phyloP scores from a whole-genome alignment of 2,888 invertebrate genomes.

The Macrosiphum euphorbiae region DNA sequence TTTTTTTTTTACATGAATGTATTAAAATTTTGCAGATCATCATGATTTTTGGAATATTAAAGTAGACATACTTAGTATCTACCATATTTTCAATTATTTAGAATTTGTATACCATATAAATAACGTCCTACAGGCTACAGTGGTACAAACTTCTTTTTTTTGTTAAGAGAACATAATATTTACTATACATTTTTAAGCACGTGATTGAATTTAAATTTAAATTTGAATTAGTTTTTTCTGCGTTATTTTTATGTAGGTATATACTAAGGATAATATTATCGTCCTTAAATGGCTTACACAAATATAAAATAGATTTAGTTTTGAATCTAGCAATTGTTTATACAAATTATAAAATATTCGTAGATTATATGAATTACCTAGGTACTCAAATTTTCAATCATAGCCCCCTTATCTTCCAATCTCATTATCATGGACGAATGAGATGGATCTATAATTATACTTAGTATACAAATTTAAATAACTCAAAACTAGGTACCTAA shows the following conservation, averaged over 20 bases:
- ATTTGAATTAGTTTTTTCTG: neutral
- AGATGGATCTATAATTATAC: neutral
- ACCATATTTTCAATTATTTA: neutral
- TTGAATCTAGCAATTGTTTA: neutral
- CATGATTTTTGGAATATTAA: neutral
- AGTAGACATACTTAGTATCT: fast-evolving
- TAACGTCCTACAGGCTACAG: neutral
- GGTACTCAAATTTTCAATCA: neutral
- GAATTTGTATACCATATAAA: neutral
- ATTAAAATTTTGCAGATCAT: no score
- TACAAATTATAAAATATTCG: neutral
- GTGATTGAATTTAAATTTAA: neutral
- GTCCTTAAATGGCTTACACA: no score
- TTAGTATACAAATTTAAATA: neutral
- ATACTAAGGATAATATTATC: neutral
- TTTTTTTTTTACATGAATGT: neutral
- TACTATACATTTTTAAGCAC: neutral
- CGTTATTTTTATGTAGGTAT: neutral
- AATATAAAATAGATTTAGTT: neutral
- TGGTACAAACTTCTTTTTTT: neutral
- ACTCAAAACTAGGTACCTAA: neutral
- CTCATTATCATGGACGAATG: neutral
- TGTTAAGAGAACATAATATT: neutral
- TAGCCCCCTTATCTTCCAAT: neutral
- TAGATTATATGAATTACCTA: neutral